Base-by-base conservation (phyloP, 2,888 invertebrate genomes). In the Dione vanillae region DNA sequence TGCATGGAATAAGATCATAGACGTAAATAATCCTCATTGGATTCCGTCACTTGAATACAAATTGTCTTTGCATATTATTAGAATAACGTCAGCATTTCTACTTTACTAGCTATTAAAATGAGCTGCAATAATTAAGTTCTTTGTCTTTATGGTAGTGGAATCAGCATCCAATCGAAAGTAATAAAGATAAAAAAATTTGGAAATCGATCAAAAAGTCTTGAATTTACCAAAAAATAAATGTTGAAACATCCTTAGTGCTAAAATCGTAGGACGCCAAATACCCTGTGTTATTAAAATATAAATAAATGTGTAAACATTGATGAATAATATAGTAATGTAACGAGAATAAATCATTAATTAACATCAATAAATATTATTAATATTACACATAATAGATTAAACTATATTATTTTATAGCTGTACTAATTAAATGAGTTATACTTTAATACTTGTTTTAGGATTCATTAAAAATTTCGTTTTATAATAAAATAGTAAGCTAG, bases 1-100 rank as follows among this genome's bases (percentile, higher is more conserved):
- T 86, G 84, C 80, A 83, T 82, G 80, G 80, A 84, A 83, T 85
- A 84, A 83, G 80, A 82, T 82, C 82, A 79, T 82, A 79, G 41
- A 62, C 71, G 70, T 68, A 67, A 73, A 65, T 68, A 62, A 67
- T 74, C 58, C 62, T 66, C 35, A 54, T 40, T 40, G 45, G 56
- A 40, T 49, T 27, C 41, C 40, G 58, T 64, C 69, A 69, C 54
- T 20, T 72, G 76, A 76, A 76, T 79, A 80, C 76, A 79, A 41
- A 68, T 52, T 37, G 43, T 3, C n/a, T 45, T 61, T 35, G 12
- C 47, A 64, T 64, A 49, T 12, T 40, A 6, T 14, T 20, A 64
- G 8, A 40, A 51, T 49, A 51, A 14, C 51, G 64, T 45, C 43
- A 45, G n/a, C 45, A 1, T 20, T 45, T 16, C 10, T 12, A 27